Conservation (phyloP, 2,888 invertebrate species). For the Acheta domesticus region DNA sequence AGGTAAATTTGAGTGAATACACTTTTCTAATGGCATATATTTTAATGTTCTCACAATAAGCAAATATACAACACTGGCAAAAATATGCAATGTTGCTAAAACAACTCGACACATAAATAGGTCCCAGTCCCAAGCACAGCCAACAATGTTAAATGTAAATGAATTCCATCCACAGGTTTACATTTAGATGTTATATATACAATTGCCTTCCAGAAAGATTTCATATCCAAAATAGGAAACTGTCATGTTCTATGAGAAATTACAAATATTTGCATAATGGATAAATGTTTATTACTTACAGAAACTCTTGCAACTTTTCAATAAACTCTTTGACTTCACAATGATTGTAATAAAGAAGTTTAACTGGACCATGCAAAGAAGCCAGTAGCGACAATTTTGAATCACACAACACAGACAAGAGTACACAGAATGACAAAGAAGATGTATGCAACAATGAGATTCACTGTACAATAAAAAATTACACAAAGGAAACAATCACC, state of each 20-base stretch:
- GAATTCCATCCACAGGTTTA: not conserved
- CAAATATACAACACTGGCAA: not conserved
- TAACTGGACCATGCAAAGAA: conserved; percentile 3
- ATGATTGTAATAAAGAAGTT: conserved; percentile 8
- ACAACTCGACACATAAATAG: not conserved
- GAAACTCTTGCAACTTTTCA: conserved; percentile 9
- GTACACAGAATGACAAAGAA: not conserved
- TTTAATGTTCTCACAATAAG: conserved; percentile 7
- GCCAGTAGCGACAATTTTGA: not conserved
- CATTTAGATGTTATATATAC: not conserved
- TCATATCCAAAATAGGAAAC: not conserved
- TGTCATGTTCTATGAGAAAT: not conserved
- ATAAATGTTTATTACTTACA: not conserved
- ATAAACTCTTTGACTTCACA: conserved; percentile 2
- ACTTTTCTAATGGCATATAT: not conserved
- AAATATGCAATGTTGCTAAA: not conserved
- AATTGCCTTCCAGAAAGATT: not conserved
- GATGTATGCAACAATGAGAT: conserved; percentile 3
- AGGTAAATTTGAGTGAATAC: not conserved
- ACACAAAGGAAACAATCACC: not conserved
- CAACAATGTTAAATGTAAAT: conserved; percentile 7
- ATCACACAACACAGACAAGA: not conserved
- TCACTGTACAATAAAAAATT: not conserved
- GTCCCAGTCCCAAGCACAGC: conserved; percentile 18
- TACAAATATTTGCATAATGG: not conserved